Percentiles rank a stretch among this genome's conserved stretches.
These are phyloP conservation scores for Orthonychiurus folsomi DNA, from an alignment of 2,888 invertebrate species.

Conservation along the genomic window DNA sequence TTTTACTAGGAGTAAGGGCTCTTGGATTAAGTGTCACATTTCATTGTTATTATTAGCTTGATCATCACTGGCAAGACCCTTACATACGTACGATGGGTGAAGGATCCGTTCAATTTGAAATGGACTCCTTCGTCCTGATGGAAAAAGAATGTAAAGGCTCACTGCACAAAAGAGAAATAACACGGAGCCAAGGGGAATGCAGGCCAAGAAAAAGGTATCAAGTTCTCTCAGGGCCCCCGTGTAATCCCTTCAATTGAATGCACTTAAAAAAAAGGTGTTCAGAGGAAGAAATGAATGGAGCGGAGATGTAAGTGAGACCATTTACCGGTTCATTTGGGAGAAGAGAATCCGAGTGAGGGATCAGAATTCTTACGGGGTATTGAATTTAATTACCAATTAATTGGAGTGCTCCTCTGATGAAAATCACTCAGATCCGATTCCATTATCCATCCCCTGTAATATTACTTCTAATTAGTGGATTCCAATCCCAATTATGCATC, in stretches of 20 bases:
- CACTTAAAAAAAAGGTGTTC: background rate
- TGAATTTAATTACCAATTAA: background rate
- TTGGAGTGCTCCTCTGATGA: too few relatives aligned
- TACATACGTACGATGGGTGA: too few relatives aligned
- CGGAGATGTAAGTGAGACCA: background rate
- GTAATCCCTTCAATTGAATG: background rate
- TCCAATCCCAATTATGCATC: too few relatives aligned
- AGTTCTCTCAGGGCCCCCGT: background rate
- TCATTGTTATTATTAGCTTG: conserved; percentile 1
- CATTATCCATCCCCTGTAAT: background rate
- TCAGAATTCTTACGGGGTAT: background rate
- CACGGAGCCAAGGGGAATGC: too few relatives aligned
- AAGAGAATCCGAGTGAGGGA: background rate
- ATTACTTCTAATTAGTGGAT: background rate
- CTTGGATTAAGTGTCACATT: background rate
- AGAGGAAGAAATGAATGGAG: too few relatives aligned
- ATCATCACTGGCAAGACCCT: too few relatives aligned
- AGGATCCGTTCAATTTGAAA: background rate
- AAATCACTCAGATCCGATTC: background rate
- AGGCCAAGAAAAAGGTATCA: background rate
- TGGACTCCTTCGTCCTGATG: background rate
- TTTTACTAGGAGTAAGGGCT: background rate
- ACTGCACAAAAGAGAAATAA: background rate
- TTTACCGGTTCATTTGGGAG: background rate
- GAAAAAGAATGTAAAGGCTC: background rate